phyloP scores from a whole-genome alignment of 2,888 invertebrate species.

The Agonopterix alstromeriana region DNA sequence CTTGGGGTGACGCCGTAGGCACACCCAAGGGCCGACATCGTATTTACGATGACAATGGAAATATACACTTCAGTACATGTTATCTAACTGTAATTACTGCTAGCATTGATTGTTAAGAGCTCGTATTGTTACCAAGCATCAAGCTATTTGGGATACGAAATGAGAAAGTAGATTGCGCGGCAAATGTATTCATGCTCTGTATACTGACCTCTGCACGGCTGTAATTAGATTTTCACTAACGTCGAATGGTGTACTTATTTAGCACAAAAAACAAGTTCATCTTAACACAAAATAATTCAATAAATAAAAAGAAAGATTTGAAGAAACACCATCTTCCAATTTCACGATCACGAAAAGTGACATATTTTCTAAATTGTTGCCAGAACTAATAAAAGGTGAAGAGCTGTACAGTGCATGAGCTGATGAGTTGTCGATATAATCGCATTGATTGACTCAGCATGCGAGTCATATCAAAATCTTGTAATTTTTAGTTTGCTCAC shows the following conservation, averaged over 20 bases:
- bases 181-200: slow-evolving; percentile 18
- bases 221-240: slow-evolving; percentile 3
- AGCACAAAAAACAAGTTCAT: slow-evolving; percentile 8
- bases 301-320: slow-evolving; percentile 10
- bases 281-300: slow-evolving; percentile 8
- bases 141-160: slow-evolving; percentile 9
- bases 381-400: neutral
- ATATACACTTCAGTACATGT: too few species aligned
- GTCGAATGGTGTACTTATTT: too few species aligned
- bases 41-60: too few species aligned
- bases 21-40: too few species aligned
- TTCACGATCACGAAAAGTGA: slow-evolving; percentile 9
- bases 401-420: too few species aligned
- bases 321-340: slow-evolving; percentile 21
- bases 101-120: neutral
- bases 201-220: neutral
- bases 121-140: slow-evolving; percentile 13
- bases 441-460: too few species aligned
- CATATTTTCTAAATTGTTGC: slow-evolving; percentile 5
- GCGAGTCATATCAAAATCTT: too few species aligned
- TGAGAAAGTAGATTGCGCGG: slow-evolving; percentile 48
- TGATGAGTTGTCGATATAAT: too few species aligned
- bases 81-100: too few species aligned
- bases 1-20: neutral
- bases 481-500: too few species aligned